A percentile compares a stretch with the other conserved stretches of the same genome.
Conservation (phyloP, 2,888 invertebrate species). For the Eulithis prunata region DNA sequence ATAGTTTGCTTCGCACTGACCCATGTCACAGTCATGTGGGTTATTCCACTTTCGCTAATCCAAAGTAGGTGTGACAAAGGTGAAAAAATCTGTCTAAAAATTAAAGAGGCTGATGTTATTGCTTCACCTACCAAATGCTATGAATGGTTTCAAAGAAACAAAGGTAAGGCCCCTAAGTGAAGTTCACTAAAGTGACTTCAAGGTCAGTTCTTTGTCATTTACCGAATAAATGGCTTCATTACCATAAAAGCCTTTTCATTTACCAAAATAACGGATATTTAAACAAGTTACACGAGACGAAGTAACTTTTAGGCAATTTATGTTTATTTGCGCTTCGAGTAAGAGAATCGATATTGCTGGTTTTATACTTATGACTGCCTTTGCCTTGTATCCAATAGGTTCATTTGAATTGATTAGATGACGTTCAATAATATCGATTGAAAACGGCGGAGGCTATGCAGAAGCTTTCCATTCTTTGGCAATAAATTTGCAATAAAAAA, state of each 20-base stretch:
- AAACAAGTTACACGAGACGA: not conserved
- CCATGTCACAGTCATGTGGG: slow-evolving; percentile 1
- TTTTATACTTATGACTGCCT: not conserved
- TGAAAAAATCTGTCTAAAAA: not conserved
- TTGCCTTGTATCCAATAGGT: not conserved
- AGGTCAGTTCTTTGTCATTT: slow-evolving; percentile 7
- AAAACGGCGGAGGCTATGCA: not conserved
- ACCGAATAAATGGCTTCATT: slow-evolving; percentile 14
- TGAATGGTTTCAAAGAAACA: too few species aligned
- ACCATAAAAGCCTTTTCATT: slow-evolving; percentile 14
- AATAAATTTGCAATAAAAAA: slow-evolving; percentile 21
- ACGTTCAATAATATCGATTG: not conserved
- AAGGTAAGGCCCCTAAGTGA: not conserved
- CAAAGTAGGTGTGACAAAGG: not conserved
- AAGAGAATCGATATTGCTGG: not conserved
- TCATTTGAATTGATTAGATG: not conserved
- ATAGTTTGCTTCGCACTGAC: not conserved
- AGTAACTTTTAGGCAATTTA: not conserved
- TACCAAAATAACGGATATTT: slow-evolving; percentile 7
- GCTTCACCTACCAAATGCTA: too few species aligned
- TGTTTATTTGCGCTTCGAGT: not conserved
- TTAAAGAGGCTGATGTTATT: not conserved
- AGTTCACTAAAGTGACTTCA: slow-evolving; percentile 9
- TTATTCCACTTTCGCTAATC: not conserved
- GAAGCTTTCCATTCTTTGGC: slow-evolving; percentile 4